Conservation (phyloP, 2,888 invertebrate species). For the Sinelater perroti region DNA sequence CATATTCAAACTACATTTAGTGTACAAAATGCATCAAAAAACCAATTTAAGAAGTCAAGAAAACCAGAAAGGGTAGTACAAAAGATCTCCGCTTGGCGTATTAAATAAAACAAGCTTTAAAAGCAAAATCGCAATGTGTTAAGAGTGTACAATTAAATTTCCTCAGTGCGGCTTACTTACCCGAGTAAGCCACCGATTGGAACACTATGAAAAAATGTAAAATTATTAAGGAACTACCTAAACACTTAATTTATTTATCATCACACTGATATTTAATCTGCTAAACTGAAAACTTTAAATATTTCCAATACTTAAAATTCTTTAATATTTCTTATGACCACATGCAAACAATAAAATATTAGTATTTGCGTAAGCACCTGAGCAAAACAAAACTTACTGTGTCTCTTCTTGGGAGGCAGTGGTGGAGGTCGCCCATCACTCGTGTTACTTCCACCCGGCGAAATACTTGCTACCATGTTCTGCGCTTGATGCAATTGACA, state of each 20-base stretch:
- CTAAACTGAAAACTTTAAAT: too few species aligned
- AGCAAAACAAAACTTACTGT: conserved; percentile 87
- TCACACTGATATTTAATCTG: too few species aligned
- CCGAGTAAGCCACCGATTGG: conserved; percentile 95
- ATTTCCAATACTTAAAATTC: too few species aligned
- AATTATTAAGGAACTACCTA: conserved; percentile 58
- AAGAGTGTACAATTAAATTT: conserved; percentile 16
- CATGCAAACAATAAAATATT: too few species aligned
- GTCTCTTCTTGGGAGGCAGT: conserved; percentile 90
- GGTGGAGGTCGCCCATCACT: conserved; percentile 81
- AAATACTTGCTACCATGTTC: conserved; percentile 50
- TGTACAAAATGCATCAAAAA: background rate
- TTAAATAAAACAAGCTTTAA: conserved; percentile 16
- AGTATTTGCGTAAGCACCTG: too few species aligned
- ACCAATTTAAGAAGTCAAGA: background rate
- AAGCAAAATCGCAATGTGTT: conserved; percentile 25
- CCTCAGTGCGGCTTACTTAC: conserved; percentile 75
- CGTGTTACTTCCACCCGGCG: conserved; percentile 48
- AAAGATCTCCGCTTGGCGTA: background rate
- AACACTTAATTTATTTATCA: too few species aligned
- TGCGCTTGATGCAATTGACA: conserved; percentile 60
- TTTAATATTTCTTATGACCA: too few species aligned
- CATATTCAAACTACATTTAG: too few species aligned
- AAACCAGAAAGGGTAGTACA: background rate
- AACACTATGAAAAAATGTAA: conserved; percentile 74